A percentile compares a stretch with the other conserved stretches of the same genome.
Evolutionary conservation across 2,113 vertebrate genomes (phyloP).

Genomic region (Parus major): DNA sequence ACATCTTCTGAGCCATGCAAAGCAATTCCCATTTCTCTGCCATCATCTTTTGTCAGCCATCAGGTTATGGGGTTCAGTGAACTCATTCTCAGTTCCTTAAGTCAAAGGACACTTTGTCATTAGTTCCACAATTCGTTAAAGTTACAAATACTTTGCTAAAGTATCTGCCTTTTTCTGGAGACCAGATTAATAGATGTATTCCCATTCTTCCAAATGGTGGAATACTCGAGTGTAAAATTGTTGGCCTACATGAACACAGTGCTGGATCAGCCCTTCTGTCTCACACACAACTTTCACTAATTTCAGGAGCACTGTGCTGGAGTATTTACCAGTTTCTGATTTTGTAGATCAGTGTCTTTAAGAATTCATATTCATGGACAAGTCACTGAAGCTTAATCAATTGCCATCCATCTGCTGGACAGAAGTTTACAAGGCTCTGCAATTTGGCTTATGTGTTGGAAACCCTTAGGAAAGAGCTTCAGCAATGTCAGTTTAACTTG

Average conservation of each 20-base stretch:
- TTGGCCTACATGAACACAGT: rapidly evolving
- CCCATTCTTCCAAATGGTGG: background rate
- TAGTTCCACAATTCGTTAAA: background rate
- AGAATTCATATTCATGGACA: constrained; percentile 27
- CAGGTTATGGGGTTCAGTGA: background rate
- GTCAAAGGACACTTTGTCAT: background rate
- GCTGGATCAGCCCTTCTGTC: background rate
- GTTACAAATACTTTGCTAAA: background rate
- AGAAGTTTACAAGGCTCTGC: background rate
- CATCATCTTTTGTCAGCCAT: background rate
- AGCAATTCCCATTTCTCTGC: background rate
- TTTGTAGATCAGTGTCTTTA: constrained; percentile 34
- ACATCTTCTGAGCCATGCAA: background rate
- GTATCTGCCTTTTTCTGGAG: background rate
- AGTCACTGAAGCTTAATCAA: constrained; percentile 42
- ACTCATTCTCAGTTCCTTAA: background rate
- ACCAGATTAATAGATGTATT: background rate
- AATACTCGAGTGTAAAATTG: background rate
- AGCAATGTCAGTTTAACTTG: constrained; percentile 16
- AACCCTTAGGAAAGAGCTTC: background rate
- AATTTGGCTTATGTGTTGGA: constrained; percentile 4
- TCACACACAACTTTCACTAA: background rate
- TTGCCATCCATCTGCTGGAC: background rate
- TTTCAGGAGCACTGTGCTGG: background rate
- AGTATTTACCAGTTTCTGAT: background rate